Evolutionary conservation across 2,113 vertebrate species (phyloP).

Genomic region (Tachuris rubrigastra): DNA sequence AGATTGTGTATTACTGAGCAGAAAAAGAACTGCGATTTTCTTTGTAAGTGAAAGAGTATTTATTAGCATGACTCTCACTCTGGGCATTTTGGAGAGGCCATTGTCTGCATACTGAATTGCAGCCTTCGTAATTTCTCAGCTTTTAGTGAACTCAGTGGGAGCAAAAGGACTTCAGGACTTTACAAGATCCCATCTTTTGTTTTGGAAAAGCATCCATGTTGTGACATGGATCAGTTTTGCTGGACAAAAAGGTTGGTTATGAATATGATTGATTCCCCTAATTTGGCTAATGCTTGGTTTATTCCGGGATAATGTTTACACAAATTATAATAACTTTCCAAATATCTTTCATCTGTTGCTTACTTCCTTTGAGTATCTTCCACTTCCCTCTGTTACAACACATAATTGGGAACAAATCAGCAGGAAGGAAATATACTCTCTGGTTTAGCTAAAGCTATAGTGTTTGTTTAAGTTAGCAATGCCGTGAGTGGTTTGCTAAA

Average conservation of each 20-base stretch:
- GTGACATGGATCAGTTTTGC: neutral
- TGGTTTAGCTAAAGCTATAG: neutral
- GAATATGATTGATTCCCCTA: neutral
- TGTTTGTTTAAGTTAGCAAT: conserved; percentile 47
- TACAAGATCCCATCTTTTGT: neutral
- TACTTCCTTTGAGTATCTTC: conserved; percentile 14
- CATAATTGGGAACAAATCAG: neutral
- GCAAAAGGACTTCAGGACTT: neutral
- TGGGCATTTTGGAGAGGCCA: neutral
- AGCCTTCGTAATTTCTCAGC: neutral
- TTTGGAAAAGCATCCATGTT: neutral
- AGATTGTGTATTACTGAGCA: neutral
- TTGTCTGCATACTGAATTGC: accelerated
- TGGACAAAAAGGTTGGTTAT: neutral
- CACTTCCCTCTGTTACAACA: neutral
- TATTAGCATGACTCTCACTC: neutral
- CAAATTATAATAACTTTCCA: neutral
- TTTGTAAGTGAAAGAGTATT: neutral
- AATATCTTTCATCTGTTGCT: conserved; percentile 25
- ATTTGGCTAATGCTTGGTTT: neutral
- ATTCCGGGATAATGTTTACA: neutral
- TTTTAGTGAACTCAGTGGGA: neutral
- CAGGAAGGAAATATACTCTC: conserved; percentile 3
- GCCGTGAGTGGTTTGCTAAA: neutral
- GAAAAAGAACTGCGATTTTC: neutral